Conservation (phyloP, 2,888 invertebrate genomes). For the Gymnoscelis rufifasciata region DNA sequence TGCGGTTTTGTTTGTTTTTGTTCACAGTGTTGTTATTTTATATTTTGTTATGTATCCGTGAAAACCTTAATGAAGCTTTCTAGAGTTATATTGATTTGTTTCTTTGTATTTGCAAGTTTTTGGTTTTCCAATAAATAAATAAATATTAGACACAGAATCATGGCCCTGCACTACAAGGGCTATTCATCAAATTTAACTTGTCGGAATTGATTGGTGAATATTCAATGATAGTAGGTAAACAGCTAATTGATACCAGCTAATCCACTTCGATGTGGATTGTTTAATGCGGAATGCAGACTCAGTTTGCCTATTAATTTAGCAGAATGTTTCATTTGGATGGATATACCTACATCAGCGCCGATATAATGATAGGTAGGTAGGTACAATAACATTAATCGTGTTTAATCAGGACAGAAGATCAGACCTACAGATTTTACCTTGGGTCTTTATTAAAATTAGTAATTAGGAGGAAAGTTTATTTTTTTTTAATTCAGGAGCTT, state of each 20-base stretch:
- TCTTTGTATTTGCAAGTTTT: too few species aligned
- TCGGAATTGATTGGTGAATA: conserved; percentile 27
- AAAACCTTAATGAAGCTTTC: too few species aligned
- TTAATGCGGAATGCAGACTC: conserved; percentile 1
- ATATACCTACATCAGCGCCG: too few species aligned
- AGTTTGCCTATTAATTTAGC: background rate
- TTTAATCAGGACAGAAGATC: too few species aligned
- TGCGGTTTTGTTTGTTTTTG: too few species aligned
- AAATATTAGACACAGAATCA: background rate
- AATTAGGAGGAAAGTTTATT: too few species aligned
- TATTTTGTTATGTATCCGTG: too few species aligned
- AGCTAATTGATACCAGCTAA: conserved; percentile 19
- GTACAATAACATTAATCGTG: background rate
- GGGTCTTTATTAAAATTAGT: too few species aligned
- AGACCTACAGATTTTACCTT: too few species aligned
- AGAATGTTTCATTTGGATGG: background rate
- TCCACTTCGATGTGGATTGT: conserved; percentile 3
- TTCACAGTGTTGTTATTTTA: too few species aligned
- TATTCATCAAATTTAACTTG: conserved; percentile 28
- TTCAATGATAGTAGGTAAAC: conserved; percentile 19
- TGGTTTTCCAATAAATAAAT: background rate
- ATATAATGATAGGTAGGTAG: background rate
- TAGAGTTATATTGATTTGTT: too few species aligned
- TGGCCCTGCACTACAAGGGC: background rate
- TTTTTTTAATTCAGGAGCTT: too few species aligned